Percentiles rank a stretch among this genome's conserved stretches.
These are phyloP conservation scores for Pangasius krempfi DNA, from an alignment of 2,797 vertebrate genomes.

Conservation along the genomic window DNA sequence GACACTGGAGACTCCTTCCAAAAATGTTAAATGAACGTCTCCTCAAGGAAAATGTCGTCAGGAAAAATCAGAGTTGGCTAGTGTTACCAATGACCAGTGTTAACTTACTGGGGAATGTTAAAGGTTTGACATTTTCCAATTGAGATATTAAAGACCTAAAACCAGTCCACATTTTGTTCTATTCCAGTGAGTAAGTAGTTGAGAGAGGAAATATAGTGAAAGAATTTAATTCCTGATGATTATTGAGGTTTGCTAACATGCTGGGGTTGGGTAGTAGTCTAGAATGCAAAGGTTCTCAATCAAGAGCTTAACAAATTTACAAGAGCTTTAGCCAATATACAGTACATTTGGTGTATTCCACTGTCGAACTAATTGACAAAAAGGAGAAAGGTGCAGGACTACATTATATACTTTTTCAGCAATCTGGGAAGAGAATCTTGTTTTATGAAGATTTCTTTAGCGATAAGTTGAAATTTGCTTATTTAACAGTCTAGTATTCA, in stretches of 20 bases:
- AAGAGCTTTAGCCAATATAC: not conserved
- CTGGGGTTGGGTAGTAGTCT: not conserved
- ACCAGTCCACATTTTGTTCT: not conserved
- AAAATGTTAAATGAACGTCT: not conserved
- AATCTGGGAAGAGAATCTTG: not conserved
- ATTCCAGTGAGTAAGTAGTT: not conserved
- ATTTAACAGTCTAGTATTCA: no score
- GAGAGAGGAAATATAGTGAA: not conserved
- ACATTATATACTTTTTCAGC: not conserved
- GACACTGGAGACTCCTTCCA: not conserved
- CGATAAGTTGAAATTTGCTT: not conserved
- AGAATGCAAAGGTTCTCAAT: not conserved
- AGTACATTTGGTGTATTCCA: not conserved
- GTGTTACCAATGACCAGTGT: not conserved
- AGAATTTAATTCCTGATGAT: not conserved
- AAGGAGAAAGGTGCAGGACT: not conserved
- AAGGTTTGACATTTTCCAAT: no score
- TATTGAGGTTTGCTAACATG: not conserved
- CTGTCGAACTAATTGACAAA: not conserved
- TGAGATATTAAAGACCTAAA: not conserved
- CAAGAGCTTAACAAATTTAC: not conserved
- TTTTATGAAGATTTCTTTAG: constrained; percentile 25
- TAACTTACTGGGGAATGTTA: not conserved
- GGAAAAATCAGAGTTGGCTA: not conserved
- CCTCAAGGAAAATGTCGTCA: not conserved